Base-by-base conservation (phyloP, 2,888 invertebrate genomes). In the Dioctria linearis region DNA sequence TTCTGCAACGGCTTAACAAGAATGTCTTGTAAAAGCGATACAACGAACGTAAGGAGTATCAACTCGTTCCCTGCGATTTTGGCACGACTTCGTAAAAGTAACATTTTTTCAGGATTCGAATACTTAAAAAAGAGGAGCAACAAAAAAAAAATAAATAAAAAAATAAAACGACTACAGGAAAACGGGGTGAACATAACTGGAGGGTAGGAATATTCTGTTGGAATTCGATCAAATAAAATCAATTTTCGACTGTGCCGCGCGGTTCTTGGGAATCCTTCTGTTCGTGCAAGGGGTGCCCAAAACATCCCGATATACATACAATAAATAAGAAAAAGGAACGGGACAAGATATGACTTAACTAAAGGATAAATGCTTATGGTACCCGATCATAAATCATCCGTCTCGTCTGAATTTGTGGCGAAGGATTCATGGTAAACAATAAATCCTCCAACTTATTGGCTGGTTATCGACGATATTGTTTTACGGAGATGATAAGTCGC, bases 341-440 rank as follows among this genome's bases (percentile, higher is more conserved):
- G 61, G 78, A 80, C 82, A 54, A 82, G 80, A 82, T 82, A 82
- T 80, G 82, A 82, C 82, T 82, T 82, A 82, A 82, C 82, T 82
- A 80, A 71, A 82, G 79, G 80, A 82, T 82, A 75, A 82, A 82
- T 78, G 80, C 71, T 78, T 39, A 61, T 78, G 65, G 71, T 75
- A 65, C 40, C 57, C 71, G 46, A 59, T 67, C 80, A 63, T 82
- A 82, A 82, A 82, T 82, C 82, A 82, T 80, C 78, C 66, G 78
- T 76, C 76, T 76, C 63, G 76, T 61, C 76, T 76, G 76, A 76
- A 63, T 76, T 76, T 63, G 76, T 63, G 76, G 63, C 63, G 76
- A 49, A 63, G 76, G 76, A 78, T 78, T 78, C 78, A 66, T 78
- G 78, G 66, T 78, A 78, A 78, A 78, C 78, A 78, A 78, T 78